Evolutionary conservation across 2,888 invertebrate species (phyloP), one percentile per base, ranked within the genome.

Genomic region (Sminthurides aquaticus): DNA sequence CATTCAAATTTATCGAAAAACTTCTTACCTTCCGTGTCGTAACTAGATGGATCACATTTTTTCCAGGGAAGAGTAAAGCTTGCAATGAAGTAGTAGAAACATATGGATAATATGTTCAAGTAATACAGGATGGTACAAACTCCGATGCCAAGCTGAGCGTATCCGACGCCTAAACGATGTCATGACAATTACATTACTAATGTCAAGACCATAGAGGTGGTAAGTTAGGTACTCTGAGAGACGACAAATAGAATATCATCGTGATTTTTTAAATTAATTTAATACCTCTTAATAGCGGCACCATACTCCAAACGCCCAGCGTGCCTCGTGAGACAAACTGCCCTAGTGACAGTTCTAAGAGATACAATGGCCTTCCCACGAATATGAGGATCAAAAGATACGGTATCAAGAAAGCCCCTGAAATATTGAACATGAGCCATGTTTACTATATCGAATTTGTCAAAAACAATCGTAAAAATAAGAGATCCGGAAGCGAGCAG

Each of bases 391-490:
- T 20, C 15, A 52, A 8, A 20, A 52, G 5, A 20, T 52, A 52
- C 8, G 52, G 52, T 20, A 52, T 8, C 20, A 52, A 52, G 20
- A 52, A 52, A 8, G 52, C 52, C 20, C 52, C 52, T 52, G 52
- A 5, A 22, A 22, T 20, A 52, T 52, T 52, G n/a, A n/a, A n/a
- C n/a, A n/a, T n/a, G n/a, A n/a, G n/a, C n/a, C n/a, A n/a, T n/a
- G n/a, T n/a, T n/a, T n/a, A n/a, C n/a, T n/a, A n/a, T n/a, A n/a
- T n/a, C n/a, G n/a, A n/a, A n/a, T n/a, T n/a, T n/a, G n/a, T n/a
- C n/a, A n/a, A n/a, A n/a, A n/a, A n/a, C n/a, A n/a, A n/a, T n/a
- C n/a, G n/a, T n/a, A n/a, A n/a, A n/a, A n/a, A n/a, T n/a, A n/a
- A n/a, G n/a, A n/a, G n/a, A n/a, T n/a, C n/a, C n/a, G n/a, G n/a